phyloP scores from a whole-genome alignment of 2,113 vertebrate species.

The Oryzias curvinotus region DNA sequence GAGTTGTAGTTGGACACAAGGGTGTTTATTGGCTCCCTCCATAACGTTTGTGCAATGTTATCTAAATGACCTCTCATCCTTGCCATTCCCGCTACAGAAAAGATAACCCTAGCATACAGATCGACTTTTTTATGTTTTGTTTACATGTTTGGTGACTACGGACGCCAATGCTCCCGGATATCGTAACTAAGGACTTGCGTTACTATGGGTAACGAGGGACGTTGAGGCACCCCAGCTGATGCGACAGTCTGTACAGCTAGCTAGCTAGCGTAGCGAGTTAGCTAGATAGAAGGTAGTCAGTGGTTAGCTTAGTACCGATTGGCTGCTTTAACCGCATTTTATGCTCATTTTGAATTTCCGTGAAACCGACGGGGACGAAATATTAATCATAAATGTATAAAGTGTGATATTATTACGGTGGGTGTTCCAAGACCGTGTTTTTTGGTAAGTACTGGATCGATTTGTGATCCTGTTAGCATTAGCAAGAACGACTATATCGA shows the following conservation, averaged over 20 bases:
- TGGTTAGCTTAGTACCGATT: slow-evolving; percentile 28
- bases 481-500: slow-evolving; percentile 17
- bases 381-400: slow-evolving; percentile 27
- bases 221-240: slow-evolving; percentile 45
- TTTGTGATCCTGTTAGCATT: slow-evolving; percentile 25
- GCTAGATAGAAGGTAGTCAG: slow-evolving; percentile 45
- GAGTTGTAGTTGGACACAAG: slow-evolving; percentile 65
- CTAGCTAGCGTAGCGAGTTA: slow-evolving; percentile 31
- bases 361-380: not conserved
- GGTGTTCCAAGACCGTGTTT: slow-evolving; percentile 49
- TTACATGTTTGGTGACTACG: slow-evolving; percentile 46
- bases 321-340: not conserved
- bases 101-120: not conserved
- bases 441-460: slow-evolving; percentile 47
- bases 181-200: slow-evolving; percentile 57
- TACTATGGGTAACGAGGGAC: slow-evolving; percentile 47
- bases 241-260: slow-evolving; percentile 30
- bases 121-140: not conserved
- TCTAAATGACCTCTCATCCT: slow-evolving; percentile 79
- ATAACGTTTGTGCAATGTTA: slow-evolving; percentile 79
- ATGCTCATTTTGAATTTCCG: not conserved
- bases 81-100: slow-evolving; percentile 71
- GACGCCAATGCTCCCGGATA: slow-evolving; percentile 56
- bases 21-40: slow-evolving; percentile 65
- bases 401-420: slow-evolving; percentile 31